Percentiles rank a stretch among this genome's conserved stretches.
phyloP scores from a whole-genome alignment of 2,113 vertebrate species.

The Dasyornis broadbenti region DNA sequence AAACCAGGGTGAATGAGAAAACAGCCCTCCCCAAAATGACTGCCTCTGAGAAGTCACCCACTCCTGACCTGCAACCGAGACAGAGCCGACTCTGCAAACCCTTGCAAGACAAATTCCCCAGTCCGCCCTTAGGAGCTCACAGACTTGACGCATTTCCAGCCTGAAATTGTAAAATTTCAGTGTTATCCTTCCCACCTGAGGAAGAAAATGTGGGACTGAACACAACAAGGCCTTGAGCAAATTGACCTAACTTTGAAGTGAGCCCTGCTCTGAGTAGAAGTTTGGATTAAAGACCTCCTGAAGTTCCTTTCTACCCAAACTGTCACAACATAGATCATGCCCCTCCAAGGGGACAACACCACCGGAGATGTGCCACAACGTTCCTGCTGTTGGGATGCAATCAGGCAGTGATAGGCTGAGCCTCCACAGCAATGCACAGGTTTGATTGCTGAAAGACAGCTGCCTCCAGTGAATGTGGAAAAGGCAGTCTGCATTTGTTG shows the following conservation, averaged over 20 bases:
- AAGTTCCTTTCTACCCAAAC: background rate
- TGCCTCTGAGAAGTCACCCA: background rate
- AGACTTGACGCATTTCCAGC: background rate
- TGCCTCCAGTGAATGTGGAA: constrained; percentile 19
- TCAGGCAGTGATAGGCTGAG: background rate
- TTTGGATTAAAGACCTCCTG: background rate
- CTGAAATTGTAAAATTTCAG: background rate
- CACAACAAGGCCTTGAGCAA: background rate
- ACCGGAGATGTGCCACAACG: background rate
- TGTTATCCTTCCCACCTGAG: background rate
- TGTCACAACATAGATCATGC: background rate
- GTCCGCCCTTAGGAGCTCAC: background rate
- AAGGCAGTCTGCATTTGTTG: background rate
- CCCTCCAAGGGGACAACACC: background rate
- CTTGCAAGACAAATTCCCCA: background rate
- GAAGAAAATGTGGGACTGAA: background rate
- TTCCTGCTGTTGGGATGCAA: background rate
- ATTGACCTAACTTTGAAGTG: background rate
- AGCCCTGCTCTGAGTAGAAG: background rate
- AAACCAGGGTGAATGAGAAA: background rate
- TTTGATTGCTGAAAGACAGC: constrained; percentile 1
- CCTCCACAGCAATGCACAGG: background rate
- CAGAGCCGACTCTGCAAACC: background rate
- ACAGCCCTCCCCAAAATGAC: background rate
- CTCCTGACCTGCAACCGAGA: background rate